These are phyloP conservation scores for Onchidella celtica DNA, from an alignment of 2,888 invertebrate species.

Conservation along the genomic window DNA sequence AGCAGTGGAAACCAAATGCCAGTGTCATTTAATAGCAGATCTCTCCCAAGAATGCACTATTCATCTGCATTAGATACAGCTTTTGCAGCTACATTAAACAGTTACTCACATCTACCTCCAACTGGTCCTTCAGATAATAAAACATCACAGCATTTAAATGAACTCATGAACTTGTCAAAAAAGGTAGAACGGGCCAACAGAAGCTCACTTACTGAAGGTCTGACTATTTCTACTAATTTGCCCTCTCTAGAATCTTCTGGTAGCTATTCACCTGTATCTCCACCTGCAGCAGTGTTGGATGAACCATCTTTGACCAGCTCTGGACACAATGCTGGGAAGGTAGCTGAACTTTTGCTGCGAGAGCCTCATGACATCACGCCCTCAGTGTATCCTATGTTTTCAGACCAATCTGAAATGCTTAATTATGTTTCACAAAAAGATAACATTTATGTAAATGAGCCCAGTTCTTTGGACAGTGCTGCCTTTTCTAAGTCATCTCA, in stretches of 20 bases:
- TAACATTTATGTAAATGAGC: conserved; percentile 2
- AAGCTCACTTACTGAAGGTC: not conserved
- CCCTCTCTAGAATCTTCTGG: conserved; percentile 34
- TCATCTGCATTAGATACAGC: not conserved
- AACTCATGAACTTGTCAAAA: conserved; percentile 38
- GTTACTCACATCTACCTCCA: not conserved
- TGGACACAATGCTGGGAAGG: conserved; percentile 3
- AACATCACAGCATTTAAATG: conserved; percentile 28
- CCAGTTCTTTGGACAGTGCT: not conserved
- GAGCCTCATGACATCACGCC: conserved; percentile 17
- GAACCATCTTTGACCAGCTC: not conserved
- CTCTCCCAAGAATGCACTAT: conserved; percentile 10
- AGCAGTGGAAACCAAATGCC: not conserved
- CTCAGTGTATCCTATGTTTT: not conserved
- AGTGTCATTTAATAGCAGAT: not conserved
- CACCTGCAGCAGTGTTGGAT: conserved; percentile 27
- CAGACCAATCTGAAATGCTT: conserved; percentile 30
- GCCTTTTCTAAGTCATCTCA: conserved; percentile 13
- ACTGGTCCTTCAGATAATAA: conserved; percentile 21
- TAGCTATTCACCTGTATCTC: conserved; percentile 45
- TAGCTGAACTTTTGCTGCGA: conserved; percentile 33
- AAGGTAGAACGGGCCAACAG: not conserved
- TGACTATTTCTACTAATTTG: conserved; percentile 30
- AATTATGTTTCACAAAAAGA: conserved; percentile 9
- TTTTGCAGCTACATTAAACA: not conserved